Percentiles rank a stretch among this genome's conserved stretches.
Evolutionary conservation across 2,888 invertebrate genomes (phyloP).

Genomic region (Didymodactylos carnosus): DNA sequence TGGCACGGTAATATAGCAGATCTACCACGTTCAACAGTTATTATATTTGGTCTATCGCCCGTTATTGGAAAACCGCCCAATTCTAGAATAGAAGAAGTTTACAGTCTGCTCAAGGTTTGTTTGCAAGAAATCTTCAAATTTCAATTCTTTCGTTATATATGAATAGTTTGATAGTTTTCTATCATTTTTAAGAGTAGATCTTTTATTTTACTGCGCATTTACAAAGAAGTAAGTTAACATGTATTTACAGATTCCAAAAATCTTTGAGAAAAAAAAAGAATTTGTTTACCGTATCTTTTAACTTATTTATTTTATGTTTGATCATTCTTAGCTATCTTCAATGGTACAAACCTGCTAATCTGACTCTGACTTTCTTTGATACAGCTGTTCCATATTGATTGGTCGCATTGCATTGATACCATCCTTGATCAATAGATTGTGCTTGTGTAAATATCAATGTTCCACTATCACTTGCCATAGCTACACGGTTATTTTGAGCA

Average conservation of each 20-base stretch:
- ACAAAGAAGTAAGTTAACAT: too few species aligned
- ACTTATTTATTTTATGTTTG: background rate
- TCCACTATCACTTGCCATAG: constrained; percentile 8
- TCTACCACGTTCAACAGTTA: constrained; percentile 7
- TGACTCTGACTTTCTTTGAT: background rate
- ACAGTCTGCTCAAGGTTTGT: too few species aligned
- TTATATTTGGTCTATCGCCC: constrained; percentile 1
- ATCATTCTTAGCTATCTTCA: background rate
- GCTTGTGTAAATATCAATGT: constrained; percentile 14
- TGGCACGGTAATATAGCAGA: constrained; percentile 10
- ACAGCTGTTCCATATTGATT: constrained; percentile 13
- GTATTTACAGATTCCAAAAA: too few species aligned
- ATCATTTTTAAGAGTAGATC: too few species aligned
- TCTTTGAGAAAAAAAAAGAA: too few species aligned
- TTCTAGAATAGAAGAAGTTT: too few species aligned
- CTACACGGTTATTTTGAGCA: constrained; percentile 14
- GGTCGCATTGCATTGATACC: constrained; percentile 14
- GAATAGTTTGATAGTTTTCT: too few species aligned
- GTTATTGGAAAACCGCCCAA: constrained; percentile 7
- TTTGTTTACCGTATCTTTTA: too few species aligned
- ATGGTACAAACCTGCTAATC: constrained; percentile 1
- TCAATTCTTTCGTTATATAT: too few species aligned
- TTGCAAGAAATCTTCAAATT: too few species aligned
- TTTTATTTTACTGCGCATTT: too few species aligned
- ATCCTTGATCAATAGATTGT: constrained; percentile 13